These are phyloP conservation scores for Falco naumanni DNA, from an alignment of 2,797 vertebrate genomes.

Conservation along the genomic window DNA sequence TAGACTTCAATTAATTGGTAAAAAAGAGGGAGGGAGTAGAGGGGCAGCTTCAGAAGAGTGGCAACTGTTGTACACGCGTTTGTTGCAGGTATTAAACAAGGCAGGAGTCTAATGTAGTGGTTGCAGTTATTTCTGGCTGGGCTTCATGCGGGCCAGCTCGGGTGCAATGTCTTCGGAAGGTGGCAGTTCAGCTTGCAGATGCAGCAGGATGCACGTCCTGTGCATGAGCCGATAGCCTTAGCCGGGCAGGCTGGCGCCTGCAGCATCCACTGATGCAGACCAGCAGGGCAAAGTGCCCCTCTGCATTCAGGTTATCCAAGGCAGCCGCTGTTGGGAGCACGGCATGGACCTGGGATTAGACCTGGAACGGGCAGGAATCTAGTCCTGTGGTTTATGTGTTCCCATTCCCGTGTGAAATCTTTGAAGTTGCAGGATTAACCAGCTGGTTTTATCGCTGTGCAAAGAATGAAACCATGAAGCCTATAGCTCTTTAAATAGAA, in stretches of 20 bases:
- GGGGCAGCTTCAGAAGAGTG: background rate
- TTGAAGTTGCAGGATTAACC: background rate
- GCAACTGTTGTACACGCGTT: background rate
- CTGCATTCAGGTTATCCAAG: background rate
- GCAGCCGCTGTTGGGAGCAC: no score
- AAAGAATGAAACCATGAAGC: background rate
- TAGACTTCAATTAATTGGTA: background rate
- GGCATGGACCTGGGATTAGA: background rate
- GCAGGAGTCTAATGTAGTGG: background rate
- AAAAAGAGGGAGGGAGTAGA: background rate
- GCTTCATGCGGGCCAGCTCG: background rate
- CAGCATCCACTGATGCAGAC: fast-evolving
- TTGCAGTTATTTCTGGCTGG: background rate
- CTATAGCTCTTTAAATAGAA: background rate
- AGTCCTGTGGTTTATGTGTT: background rate
- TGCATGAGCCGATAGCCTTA: background rate
- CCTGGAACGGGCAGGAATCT: background rate
- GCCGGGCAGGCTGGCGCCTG: fast-evolving
- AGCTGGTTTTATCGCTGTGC: background rate
- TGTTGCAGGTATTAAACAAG: background rate
- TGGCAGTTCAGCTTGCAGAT: background rate
- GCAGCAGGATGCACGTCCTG: background rate
- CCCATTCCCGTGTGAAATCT: background rate
- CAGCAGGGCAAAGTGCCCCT: background rate
- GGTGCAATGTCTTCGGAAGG: fast-evolving